These are phyloP conservation scores for Nezara viridula DNA, from an alignment of 2,888 invertebrate species.

Conservation along the genomic window DNA sequence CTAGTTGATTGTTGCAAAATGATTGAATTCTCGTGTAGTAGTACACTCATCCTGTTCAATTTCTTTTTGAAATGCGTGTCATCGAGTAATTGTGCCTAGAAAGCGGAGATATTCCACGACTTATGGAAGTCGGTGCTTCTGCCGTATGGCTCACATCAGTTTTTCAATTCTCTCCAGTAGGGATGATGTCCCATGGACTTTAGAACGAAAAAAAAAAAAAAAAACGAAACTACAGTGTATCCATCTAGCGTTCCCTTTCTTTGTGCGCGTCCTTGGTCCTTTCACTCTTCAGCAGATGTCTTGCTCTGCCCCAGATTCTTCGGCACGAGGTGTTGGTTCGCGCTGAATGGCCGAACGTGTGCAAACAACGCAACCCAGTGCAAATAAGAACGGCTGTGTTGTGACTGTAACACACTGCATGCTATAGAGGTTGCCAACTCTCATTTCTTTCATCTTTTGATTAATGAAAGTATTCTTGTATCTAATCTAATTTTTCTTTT, in stretches of 20 bases:
- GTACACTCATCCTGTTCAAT: conserved; percentile 2
- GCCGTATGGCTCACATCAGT: background rate
- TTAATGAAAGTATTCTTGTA: background rate
- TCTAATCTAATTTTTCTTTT: background rate
- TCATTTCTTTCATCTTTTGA: background rate
- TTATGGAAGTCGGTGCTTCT: background rate
- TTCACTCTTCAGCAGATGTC: conserved; percentile 1
- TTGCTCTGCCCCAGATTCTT: conserved; percentile 10
- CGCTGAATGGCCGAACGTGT: background rate
- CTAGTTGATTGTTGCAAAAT: background rate
- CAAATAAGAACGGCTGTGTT: conserved; percentile 4
- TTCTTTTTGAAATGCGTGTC: conserved; percentile 13
- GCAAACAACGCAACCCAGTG: background rate
- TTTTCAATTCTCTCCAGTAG: background rate
- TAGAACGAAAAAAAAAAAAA: background rate
- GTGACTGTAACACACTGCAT: background rate
- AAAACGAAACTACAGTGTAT: background rate
- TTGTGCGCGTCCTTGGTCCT: background rate
- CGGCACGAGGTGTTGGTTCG: background rate
- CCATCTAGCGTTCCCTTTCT: background rate
- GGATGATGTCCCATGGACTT: background rate
- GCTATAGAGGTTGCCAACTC: background rate
- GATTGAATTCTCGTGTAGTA: background rate
- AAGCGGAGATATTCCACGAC: background rate
- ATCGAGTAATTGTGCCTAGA: conserved; percentile 22